Conservation (phyloP, 2,888 invertebrate species). For the Lypha dubia region DNA sequence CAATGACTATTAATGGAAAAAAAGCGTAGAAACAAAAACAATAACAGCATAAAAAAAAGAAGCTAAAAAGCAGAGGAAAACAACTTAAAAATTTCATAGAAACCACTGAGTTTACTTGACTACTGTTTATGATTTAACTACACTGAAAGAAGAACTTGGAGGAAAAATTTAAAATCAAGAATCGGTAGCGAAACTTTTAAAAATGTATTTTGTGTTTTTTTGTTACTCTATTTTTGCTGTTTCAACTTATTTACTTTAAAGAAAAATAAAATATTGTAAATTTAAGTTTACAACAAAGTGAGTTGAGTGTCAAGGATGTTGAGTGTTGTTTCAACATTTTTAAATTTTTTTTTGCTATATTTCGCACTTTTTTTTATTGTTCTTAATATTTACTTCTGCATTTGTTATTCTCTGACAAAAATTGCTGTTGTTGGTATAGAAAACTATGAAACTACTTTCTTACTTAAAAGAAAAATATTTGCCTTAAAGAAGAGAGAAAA, state of each 20-base stretch:
- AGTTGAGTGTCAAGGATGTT: neutral
- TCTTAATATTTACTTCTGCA: neutral
- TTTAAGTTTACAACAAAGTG: neutral
- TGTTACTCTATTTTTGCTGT: no score
- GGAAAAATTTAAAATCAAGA: neutral
- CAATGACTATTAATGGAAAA: constrained; percentile 36
- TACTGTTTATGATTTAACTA: constrained; percentile 8
- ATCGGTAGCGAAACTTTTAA: neutral
- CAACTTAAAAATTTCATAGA: constrained; percentile 33
- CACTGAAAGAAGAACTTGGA: neutral
- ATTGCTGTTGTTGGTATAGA: neutral
- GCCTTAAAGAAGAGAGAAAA: no score
- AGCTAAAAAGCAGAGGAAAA: neutral
- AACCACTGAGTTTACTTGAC: constrained; percentile 19
- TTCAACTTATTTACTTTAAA: neutral
- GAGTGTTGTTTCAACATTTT: neutral
- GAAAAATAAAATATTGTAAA: neutral
- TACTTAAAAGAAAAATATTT: no score
- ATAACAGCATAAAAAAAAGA: neutral
- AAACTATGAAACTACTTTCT: neutral
- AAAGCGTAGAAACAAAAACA: constrained; percentile 21
- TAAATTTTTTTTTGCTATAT: neutral
- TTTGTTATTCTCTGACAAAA: neutral
- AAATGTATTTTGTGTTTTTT: neutral
- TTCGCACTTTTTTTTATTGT: neutral